These are phyloP conservation scores for Spea bombifrons DNA, from an alignment of 2,113 vertebrate species.

Conservation along the genomic window DNA sequence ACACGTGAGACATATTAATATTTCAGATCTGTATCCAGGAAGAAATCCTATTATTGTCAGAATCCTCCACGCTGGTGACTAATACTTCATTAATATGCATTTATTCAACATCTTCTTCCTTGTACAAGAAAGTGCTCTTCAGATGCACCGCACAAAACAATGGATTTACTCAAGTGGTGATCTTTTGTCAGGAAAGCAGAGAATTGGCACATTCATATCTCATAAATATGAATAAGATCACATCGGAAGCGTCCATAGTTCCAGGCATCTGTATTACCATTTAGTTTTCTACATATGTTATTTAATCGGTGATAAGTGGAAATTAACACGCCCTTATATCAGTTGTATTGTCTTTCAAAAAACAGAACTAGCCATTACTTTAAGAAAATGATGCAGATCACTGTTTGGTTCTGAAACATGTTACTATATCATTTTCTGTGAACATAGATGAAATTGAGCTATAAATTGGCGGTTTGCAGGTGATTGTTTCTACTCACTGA, in stretches of 20 bases:
- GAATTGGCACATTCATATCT: slow-evolving; percentile 14
- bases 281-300: too few relatives aligned
- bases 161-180: slow-evolving; percentile 45
- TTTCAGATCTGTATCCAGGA: not conserved
- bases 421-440: too few relatives aligned
- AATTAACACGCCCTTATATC: too few relatives aligned
- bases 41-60: not conserved
- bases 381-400: too few relatives aligned
- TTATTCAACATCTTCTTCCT: slow-evolving; percentile 10
- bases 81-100: slow-evolving; percentile 41
- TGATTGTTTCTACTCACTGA: too few relatives aligned
- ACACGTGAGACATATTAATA: not conserved
- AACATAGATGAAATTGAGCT: too few relatives aligned
- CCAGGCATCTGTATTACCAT: slow-evolving; percentile 3
- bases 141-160: slow-evolving; percentile 37
- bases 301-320: too few relatives aligned
- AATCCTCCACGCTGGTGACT: not conserved
- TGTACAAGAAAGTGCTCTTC: slow-evolving; percentile 32
- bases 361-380: too few relatives aligned
- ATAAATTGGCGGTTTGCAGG: too few relatives aligned
- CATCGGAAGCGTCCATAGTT: slow-evolving; percentile 4
- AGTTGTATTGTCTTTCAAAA: too few relatives aligned
- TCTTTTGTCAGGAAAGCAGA: slow-evolving; percentile 25
- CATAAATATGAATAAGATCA: slow-evolving; percentile 31
- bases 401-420: too few relatives aligned